phyloP scores from a whole-genome alignment of 2,888 invertebrate genomes.

The Cerceris ruficornis region DNA sequence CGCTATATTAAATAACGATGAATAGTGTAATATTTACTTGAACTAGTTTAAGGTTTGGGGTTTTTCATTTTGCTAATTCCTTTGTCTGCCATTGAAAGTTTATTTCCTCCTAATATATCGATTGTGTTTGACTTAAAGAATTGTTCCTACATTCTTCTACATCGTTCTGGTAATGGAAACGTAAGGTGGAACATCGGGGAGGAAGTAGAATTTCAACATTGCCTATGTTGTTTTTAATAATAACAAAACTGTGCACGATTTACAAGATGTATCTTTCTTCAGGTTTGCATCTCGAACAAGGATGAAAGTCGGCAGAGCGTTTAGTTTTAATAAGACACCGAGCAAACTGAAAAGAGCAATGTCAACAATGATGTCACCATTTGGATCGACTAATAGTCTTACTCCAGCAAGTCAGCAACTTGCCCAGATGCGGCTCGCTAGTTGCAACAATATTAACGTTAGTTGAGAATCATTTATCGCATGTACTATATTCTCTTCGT shows the following conservation, averaged over 20 bases:
- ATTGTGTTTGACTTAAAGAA: background rate
- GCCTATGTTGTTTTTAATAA: conserved; percentile 27
- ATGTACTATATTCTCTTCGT: conserved; percentile 38
- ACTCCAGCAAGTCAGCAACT: conserved; percentile 91
- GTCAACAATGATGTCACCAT: conserved; percentile 96
- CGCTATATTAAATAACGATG: conserved; percentile 32
- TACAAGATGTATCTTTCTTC: conserved; percentile 53
- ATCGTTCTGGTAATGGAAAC: conserved; percentile 3
- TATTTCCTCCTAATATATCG: conserved; percentile 50
- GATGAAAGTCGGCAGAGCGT: conserved; percentile 95
- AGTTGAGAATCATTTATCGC: conserved; percentile 80
- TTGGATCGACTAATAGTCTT: conserved; percentile 92
- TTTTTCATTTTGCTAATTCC: conserved; percentile 56
- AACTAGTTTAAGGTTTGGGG: conserved; percentile 65
- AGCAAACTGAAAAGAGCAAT: conserved; percentile 96
- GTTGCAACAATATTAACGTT: conserved; percentile 93
- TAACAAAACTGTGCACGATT: conserved; percentile 12
- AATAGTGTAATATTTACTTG: conserved; percentile 54
- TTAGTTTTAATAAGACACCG: conserved; percentile 97
- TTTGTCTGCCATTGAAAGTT: conserved; percentile 60
- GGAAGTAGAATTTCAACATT: conserved; percentile 54
- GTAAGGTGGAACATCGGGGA: conserved; percentile 7
- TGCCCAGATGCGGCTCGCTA: conserved; percentile 92
- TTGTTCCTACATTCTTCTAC: background rate
- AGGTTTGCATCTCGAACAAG: conserved; percentile 91